Base-by-base conservation (phyloP, 2,113 vertebrate species). In the Tetraodon nigroviridis region DNA sequence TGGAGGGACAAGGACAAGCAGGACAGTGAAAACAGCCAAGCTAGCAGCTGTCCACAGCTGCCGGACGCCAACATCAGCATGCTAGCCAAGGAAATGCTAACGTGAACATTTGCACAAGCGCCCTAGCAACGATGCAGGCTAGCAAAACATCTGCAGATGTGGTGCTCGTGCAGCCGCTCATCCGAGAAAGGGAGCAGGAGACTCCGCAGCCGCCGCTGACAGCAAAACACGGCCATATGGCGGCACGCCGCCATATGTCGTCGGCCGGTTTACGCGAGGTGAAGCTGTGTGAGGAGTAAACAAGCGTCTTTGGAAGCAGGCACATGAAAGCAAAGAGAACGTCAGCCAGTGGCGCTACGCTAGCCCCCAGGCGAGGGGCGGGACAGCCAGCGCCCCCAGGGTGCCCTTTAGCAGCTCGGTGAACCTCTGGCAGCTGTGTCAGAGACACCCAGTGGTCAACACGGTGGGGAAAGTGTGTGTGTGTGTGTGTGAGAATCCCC, bases 201-300 rank as follows among this genome's bases (percentile, higher is more conserved):
- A 12, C 53, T 60, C 55, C 60, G 67, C 56, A 63, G 56, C 69
- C 61, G 41, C 41, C 42, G 40, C 40, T 1, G 44, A 73, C 57
- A 67, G 67, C 73, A 63, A 60, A 83, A 78, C 84, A 75, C 7
- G 6, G 11, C 4, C 85, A 84, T 84, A 79, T 84, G 84, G 80
- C n/a, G 8, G 21, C 67, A 51, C 53, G 50, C 59, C 66, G 65
- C 79, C 83, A 80, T 77, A 79, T 86, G 84, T 55, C 22, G 19
- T 4, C 21, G 18, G 5, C 7, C 50, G 18, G 71, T 69, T 73
- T 49, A 67, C 55, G 53, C 6, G 52, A 61, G 73, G 48, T 55
- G 11, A 73, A 50, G 29, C 20, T 17, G 17, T 5, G 63, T 1
- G 59, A 66, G 64, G 67, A 70, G 80, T 77, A 83, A 81, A 85